Percentiles rank a stretch among this genome's conserved stretches.
Conservation (phyloP, 2,797 vertebrate species). For the Anomalospiza imberbis region DNA sequence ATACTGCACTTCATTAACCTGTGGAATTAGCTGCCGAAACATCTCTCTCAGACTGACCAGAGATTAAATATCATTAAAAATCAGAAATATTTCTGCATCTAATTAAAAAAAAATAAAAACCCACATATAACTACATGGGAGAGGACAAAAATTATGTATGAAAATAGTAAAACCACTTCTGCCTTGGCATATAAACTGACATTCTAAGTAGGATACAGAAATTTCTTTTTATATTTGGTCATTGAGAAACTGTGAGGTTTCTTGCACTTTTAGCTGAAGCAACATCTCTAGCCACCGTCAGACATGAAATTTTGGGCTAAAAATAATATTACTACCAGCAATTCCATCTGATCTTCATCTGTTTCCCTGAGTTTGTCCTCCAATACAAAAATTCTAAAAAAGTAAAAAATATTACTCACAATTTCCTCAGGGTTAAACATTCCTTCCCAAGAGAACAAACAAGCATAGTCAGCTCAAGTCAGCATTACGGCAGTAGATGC, state of each 20-base stretch:
- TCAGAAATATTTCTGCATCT: background rate
- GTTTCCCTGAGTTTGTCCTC: background rate
- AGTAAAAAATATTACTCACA: background rate
- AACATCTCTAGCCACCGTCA: background rate
- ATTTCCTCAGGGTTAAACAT: conserved; percentile 49
- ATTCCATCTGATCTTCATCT: background rate
- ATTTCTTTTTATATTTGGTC: background rate
- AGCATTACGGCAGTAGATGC: background rate
- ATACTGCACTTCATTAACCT: background rate
- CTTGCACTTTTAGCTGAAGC: background rate
- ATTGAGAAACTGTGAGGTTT: background rate
- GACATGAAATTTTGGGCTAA: background rate
- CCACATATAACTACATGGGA: background rate
- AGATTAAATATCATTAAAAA: background rate
- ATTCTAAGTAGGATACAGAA: background rate
- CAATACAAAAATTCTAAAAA: background rate
- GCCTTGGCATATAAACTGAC: background rate
- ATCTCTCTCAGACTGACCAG: background rate
- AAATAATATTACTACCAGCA: background rate
- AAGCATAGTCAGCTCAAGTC: background rate
- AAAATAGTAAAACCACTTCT: background rate
- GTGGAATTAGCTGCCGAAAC: background rate
- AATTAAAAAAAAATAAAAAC: background rate
- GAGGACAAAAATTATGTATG: background rate
- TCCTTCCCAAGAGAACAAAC: background rate